phyloP scores from a whole-genome alignment of 2,888 invertebrate genomes.

The Capitulum mitella region DNA sequence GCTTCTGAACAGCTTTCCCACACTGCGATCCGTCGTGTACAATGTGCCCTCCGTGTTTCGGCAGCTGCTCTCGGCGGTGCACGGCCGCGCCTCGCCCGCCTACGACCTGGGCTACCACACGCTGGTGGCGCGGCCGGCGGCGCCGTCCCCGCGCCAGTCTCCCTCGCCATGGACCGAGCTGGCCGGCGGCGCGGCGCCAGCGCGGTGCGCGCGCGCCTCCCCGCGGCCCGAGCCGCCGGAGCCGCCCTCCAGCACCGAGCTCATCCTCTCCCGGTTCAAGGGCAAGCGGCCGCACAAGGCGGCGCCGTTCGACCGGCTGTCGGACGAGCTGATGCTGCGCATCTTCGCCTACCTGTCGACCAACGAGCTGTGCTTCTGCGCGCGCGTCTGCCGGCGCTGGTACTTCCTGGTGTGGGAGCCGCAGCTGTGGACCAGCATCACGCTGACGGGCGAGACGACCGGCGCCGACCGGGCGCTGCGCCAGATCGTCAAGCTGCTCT shows the following conservation, averaged over 20 bases:
- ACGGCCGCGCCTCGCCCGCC: constrained; percentile 32
- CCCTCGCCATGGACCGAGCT: constrained; percentile 39
- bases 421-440: constrained; percentile 61
- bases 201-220: constrained; percentile 26
- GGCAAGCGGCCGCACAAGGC: constrained; percentile 43
- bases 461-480: constrained; percentile 52
- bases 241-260: constrained; percentile 40
- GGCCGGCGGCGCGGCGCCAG: constrained; percentile 33
- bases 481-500: constrained; percentile 40
- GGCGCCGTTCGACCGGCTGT: constrained; percentile 52
- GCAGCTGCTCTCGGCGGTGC: no score
- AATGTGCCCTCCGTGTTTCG: no score
- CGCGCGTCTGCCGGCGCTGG: constrained; percentile 66
- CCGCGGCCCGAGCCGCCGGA: constrained; percentile 33
- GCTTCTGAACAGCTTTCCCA: no score
- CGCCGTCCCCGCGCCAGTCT: constrained; percentile 35
- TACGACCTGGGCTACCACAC: constrained; percentile 73
- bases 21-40: no score
- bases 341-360: constrained; percentile 64
- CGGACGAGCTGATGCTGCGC: constrained; percentile 60
- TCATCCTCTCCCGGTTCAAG: constrained; percentile 40
- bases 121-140: constrained; percentile 44
- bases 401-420: constrained; percentile 72
- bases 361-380: constrained; percentile 62
- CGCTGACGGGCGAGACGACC: constrained; percentile 54